A percentile compares a stretch with the other conserved stretches of the same genome.
These are phyloP conservation scores for Heterotilapia buettikoferi DNA, from an alignment of 2,113 vertebrate genomes.

Conservation along the genomic window DNA sequence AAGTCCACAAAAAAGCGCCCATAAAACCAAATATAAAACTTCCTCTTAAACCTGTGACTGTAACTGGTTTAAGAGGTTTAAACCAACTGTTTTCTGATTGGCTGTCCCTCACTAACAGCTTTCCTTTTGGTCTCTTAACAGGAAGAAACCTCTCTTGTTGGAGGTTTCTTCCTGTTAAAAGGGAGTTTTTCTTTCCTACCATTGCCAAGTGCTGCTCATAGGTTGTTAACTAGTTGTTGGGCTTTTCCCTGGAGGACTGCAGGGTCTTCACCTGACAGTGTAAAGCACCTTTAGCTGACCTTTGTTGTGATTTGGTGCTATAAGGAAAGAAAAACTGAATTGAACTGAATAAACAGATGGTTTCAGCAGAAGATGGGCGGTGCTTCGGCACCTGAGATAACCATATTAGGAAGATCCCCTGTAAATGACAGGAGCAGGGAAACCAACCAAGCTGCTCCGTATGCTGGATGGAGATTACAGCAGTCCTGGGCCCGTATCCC, in stretches of 20 bases:
- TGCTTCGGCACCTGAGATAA: background rate
- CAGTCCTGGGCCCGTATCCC: no score
- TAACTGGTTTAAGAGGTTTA: background rate
- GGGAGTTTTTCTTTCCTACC: background rate
- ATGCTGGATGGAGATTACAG: background rate
- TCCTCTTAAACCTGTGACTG: background rate
- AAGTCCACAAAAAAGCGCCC: background rate
- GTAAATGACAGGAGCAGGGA: background rate
- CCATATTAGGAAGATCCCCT: background rate
- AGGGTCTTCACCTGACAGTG: background rate
- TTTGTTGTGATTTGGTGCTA: background rate
- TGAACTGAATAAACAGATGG: background rate
- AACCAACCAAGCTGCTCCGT: background rate
- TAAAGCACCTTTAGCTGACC: background rate
- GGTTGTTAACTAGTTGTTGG: background rate
- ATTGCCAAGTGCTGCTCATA: background rate
- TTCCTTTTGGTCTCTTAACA: background rate
- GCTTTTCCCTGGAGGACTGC: background rate
- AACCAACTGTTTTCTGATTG: background rate
- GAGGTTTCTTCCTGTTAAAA: background rate
- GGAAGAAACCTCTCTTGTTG: background rate
- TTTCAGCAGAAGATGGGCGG: fast-evolving
- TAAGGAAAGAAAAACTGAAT: background rate
- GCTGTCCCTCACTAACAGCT: background rate
- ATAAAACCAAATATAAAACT: background rate